These are phyloP conservation scores for Muscina levida DNA, from an alignment of 2,888 invertebrate genomes.

Conservation along the genomic window DNA sequence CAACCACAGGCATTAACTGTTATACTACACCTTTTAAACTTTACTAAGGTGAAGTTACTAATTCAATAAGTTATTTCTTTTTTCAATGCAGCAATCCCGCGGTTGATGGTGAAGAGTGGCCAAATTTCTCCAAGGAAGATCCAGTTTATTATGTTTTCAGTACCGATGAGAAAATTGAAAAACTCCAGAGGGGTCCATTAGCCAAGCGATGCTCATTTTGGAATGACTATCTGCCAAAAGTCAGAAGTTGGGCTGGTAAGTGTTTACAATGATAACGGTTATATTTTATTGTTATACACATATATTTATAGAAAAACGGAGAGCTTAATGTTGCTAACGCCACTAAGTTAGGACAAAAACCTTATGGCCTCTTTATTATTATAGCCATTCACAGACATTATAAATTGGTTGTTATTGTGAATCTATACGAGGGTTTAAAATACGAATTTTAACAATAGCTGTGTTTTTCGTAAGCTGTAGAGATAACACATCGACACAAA, in stretches of 20 bases:
- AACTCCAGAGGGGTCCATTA: slow-evolving; percentile 86
- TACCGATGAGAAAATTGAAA: slow-evolving; percentile 85
- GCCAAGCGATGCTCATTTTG: slow-evolving; percentile 96
- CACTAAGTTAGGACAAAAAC: too few species aligned
- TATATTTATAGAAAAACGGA: not conserved
- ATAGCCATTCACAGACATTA: too few species aligned
- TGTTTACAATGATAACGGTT: slow-evolving; percentile 45
- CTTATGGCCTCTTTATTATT: too few species aligned
- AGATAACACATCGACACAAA: too few species aligned
- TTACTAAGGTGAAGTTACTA: not conserved
- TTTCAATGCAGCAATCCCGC: slow-evolving; percentile 75
- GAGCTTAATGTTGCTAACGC: too few species aligned
- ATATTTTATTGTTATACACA: not conserved
- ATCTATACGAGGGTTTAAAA: too few species aligned
- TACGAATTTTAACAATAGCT: too few species aligned
- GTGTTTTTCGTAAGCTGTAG: too few species aligned
- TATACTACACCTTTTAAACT: not conserved
- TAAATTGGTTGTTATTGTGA: too few species aligned
- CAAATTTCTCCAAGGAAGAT: slow-evolving; percentile 90
- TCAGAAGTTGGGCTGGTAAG: slow-evolving; percentile 87
- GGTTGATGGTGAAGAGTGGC: slow-evolving; percentile 86
- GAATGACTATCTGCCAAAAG: slow-evolving; percentile 96
- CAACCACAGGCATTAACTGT: too few species aligned
- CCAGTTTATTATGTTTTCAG: slow-evolving; percentile 95
- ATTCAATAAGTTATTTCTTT: slow-evolving; percentile 7